phyloP scores from a whole-genome alignment of 2,888 invertebrate species.

The Eubasilissa splendida region DNA sequence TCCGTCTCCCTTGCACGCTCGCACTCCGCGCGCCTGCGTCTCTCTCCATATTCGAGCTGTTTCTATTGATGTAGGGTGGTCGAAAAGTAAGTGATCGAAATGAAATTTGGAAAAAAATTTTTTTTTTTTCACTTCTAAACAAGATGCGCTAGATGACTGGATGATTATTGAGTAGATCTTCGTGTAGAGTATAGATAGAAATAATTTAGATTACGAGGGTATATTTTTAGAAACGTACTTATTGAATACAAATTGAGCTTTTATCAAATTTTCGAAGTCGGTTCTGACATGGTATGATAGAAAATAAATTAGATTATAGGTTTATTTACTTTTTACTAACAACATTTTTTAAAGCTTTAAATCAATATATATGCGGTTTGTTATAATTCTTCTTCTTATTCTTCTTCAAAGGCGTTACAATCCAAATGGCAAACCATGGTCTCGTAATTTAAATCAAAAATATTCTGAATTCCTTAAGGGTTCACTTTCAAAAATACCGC shows the following conservation, averaged over 20 bases:
- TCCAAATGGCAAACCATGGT: too few species aligned
- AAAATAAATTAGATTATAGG: neutral
- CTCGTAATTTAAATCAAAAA: too few species aligned
- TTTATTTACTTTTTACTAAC: neutral
- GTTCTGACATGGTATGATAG: neutral
- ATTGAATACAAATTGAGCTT: neutral
- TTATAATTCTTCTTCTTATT: too few species aligned
- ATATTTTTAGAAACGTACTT: constrained; percentile 5
- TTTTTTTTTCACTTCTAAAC: too few species aligned
- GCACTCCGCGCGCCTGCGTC: neutral
- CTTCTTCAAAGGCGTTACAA: too few species aligned
- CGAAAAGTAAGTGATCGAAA: neutral
- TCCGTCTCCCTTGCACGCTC: neutral
- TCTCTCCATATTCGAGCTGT: constrained; percentile 11
- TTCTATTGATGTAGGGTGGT: constrained; percentile 4
- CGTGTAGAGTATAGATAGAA: neutral
- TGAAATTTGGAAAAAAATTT: neutral
- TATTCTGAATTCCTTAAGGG: too few species aligned
- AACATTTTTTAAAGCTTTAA: neutral
- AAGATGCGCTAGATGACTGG: too few species aligned
- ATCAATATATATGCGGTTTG: too few species aligned
- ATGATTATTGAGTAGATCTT: neutral
- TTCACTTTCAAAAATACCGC: too few species aligned
- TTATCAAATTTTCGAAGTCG: constrained; percentile 10
- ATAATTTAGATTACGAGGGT: neutral